Conservation (phyloP, 2,113 vertebrate species). For the Aptenodytes forsteri region DNA sequence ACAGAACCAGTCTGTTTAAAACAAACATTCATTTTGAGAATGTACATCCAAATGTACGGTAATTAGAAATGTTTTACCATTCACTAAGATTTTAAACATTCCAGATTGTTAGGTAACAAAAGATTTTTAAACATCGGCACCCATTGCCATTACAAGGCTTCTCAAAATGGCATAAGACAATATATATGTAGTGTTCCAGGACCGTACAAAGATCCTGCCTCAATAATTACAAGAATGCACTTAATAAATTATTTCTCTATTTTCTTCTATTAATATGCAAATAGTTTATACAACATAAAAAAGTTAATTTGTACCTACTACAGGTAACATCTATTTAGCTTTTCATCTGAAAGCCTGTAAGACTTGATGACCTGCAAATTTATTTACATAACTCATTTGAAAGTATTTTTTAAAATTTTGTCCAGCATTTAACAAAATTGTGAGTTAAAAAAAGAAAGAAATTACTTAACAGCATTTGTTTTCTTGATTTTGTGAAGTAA, state of each 20-base stretch:
- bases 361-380: slow-evolving; percentile 49
- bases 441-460: slow-evolving; percentile 51
- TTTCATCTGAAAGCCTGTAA: slow-evolving; percentile 62
- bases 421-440: slow-evolving; percentile 73
- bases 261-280: slow-evolving; percentile 66
- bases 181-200: slow-evolving; percentile 39
- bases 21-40: not conserved
- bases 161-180: slow-evolving; percentile 31
- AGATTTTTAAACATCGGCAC: slow-evolving; percentile 70
- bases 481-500: slow-evolving; percentile 65
- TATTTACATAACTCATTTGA: slow-evolving; percentile 55
- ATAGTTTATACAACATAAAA: slow-evolving; percentile 70
- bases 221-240: slow-evolving; percentile 50
- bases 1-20: not conserved
- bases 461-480: slow-evolving; percentile 64
- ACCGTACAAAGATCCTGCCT: slow-evolving; percentile 34
- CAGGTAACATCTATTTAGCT: slow-evolving; percentile 50
- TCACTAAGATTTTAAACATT: slow-evolving; percentile 40
- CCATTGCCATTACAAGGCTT: slow-evolving; percentile 52
- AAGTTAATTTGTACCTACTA: slow-evolving; percentile 67
- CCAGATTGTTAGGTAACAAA: not conserved
- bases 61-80: slow-evolving; percentile 30
- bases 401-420: slow-evolving; percentile 66
- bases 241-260: slow-evolving; percentile 73
- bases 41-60: not conserved